phyloP scores from a whole-genome alignment of 64 coral and sea anemone genomes.

The Montipora foliosa region DNA sequence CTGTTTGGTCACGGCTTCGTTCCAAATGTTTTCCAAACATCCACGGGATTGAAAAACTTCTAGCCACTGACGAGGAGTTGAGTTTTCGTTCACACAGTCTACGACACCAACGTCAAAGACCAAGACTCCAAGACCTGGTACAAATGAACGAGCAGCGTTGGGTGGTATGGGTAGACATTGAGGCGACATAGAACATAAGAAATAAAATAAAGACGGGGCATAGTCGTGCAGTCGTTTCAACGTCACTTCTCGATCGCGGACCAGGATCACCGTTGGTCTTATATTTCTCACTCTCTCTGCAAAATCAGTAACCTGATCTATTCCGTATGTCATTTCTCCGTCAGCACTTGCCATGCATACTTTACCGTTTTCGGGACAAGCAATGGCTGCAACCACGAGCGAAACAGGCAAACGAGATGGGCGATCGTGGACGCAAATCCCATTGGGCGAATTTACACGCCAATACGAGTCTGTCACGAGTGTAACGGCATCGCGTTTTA shows the following conservation, averaged over 20 bases:
- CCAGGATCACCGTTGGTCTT: not conserved
- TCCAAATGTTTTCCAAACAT: not conserved
- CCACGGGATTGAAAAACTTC: not conserved
- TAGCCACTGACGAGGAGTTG: not conserved
- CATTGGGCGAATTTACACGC: not conserved
- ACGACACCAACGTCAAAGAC: not conserved
- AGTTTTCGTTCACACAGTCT: fast-evolving
- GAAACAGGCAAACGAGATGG: not conserved
- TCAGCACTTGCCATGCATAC: not conserved
- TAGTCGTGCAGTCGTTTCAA: not conserved
- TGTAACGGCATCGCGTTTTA: not conserved
- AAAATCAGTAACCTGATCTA: not conserved
- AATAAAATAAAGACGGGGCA: not conserved
- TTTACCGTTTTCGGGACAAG: not conserved
- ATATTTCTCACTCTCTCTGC: not conserved
- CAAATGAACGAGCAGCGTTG: not conserved
- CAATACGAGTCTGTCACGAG: not conserved
- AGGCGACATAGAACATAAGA: not conserved
- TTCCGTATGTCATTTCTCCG: not conserved
- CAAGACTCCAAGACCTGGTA: not conserved
- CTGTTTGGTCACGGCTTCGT: not conserved
- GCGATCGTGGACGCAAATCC: not conserved
- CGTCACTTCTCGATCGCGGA: not conserved
- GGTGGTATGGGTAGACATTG: not conserved
- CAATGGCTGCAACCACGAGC: not conserved